Conservation (phyloP, 2,113 vertebrate genomes). For the Toxotes jaculatrix region DNA sequence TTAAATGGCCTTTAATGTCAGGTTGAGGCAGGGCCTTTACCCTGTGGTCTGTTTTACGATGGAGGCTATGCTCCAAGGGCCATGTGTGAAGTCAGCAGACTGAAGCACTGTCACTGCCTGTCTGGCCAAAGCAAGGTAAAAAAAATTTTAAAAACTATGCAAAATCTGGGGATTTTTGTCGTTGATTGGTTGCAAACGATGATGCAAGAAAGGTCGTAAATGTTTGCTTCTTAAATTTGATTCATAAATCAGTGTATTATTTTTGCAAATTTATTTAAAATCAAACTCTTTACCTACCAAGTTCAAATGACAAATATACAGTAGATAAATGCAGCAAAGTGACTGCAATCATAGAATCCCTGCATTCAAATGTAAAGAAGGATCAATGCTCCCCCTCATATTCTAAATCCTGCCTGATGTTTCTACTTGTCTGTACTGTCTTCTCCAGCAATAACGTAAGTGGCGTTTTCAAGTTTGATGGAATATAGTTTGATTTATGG, state of each 20-base stretch:
- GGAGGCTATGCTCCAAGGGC: constrained; percentile 41
- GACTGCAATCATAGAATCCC: not conserved
- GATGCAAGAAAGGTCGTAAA: rapidly evolving
- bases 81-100: constrained; percentile 48
- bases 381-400: constrained; percentile 8
- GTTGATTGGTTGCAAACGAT: not conserved
- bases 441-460: constrained; percentile 16
- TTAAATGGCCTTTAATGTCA: constrained; percentile 83
- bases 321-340: not conserved
- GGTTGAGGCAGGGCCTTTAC: constrained; percentile 76
- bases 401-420: constrained; percentile 24
- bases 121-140: not conserved
- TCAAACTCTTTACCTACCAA: not conserved
- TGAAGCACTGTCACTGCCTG: constrained; percentile 1
- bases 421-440: constrained; percentile 19
- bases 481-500: constrained; percentile 60
- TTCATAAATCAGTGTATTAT: not conserved
- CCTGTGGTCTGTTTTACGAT: constrained; percentile 76
- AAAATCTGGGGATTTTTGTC: not conserved
- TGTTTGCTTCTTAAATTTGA: not conserved
- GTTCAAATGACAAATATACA: not conserved
- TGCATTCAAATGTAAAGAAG: constrained; percentile 3
- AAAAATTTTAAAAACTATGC: not conserved
- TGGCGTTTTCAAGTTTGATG: constrained; percentile 20
- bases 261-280: not conserved